These are phyloP conservation scores for Neomicropteryx cornuta DNA, from an alignment of 1,140 invertebrate species.

Conservation along the genomic window DNA sequence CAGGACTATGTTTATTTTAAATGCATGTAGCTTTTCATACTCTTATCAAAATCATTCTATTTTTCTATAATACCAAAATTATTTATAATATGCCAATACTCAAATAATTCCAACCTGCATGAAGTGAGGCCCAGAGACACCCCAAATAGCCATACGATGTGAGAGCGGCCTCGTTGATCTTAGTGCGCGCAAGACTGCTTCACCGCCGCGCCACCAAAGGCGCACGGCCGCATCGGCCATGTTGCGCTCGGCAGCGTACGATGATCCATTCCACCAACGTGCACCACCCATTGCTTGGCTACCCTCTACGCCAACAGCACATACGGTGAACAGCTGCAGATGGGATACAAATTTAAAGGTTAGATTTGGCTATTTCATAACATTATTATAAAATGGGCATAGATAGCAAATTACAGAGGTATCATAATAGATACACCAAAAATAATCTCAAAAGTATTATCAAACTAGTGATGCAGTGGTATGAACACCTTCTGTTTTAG, in stretches of 20 bases:
- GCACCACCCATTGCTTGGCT: conserved; percentile 42
- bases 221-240: conserved; percentile 41
- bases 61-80: too few relatives aligned
- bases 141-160: conserved; percentile 85
- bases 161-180: conserved; percentile 77
- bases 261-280: conserved; percentile 28
- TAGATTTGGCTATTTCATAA: too few relatives aligned
- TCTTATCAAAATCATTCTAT: too few relatives aligned
- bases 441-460: too few relatives aligned
- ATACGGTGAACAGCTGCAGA: conserved; percentile 17
- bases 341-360: not conserved
- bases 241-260: conserved; percentile 11
- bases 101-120: conserved; percentile 65
- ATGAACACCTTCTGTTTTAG: too few relatives aligned
- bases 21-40: too few relatives aligned
- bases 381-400: too few relatives aligned
- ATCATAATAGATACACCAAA: too few relatives aligned
- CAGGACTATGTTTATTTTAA: too few relatives aligned
- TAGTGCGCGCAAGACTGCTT: conserved; percentile 78
- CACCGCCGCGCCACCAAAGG: conserved; percentile 72
- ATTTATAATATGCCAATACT: too few relatives aligned
- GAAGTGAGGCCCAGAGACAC: conserved; percentile 78
- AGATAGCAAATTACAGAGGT: too few relatives aligned
- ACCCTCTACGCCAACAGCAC: conserved; percentile 18
- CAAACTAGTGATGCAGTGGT: too few relatives aligned